A percentile compares a stretch with the other conserved stretches of the same genome.
Conservation (phyloP, 2,888 invertebrate species). For the Meteorus cinctellus region DNA sequence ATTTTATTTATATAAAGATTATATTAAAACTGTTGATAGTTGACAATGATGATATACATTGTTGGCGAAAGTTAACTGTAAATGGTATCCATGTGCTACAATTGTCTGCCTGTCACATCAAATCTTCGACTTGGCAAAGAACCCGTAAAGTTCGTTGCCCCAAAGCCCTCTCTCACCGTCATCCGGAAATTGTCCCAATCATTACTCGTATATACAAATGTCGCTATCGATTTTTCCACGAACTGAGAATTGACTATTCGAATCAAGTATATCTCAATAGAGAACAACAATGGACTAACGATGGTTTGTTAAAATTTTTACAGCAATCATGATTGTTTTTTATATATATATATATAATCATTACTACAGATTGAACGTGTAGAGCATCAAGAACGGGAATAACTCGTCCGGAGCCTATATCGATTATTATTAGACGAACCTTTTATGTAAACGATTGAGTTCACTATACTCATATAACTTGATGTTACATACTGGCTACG, state of each 20-base stretch:
- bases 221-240: neutral
- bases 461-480: constrained; percentile 32
- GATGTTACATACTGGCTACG: constrained; percentile 20
- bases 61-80: constrained; percentile 11
- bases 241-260: constrained; percentile 1
- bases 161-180: constrained; percentile 32
- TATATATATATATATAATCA: neutral
- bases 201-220: neutral
- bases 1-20: neutral
- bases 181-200: constrained; percentile 34
- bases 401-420: constrained; percentile 47
- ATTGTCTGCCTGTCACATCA: constrained; percentile 44
- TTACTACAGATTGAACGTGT: neutral
- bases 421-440: constrained; percentile 62
- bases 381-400: neutral
- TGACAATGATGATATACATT: constrained; percentile 1
- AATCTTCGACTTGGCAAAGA: constrained; percentile 44
- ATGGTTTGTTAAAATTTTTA: neutral
- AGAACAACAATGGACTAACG: too few species aligned
- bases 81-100: constrained; percentile 40
- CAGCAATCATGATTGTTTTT: neutral
- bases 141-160: constrained; percentile 43
- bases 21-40: neutral
- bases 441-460: constrained; percentile 54
- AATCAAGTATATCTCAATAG: neutral